Base-by-base conservation (phyloP, 2,888 invertebrate genomes). In the Drosophila longiperda region DNA sequence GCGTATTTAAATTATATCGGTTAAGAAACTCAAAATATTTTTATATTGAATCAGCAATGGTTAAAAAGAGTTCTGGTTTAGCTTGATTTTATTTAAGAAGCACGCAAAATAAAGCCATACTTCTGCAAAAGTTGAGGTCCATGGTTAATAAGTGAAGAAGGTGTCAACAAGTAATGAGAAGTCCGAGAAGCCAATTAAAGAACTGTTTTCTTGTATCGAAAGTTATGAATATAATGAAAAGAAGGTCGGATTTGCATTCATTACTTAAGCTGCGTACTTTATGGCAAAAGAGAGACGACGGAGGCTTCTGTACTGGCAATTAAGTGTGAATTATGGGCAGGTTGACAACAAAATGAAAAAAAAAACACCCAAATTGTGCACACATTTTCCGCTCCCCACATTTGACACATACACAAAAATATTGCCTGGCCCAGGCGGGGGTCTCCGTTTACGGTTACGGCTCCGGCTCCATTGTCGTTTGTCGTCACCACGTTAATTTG, bases 401-500 rank as follows among this genome's bases (percentile, higher is more conserved):
- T 53, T 76, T 50, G 76, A 32, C 33, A 64, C 26, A 49, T 23
- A 49, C 42, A 60, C 23, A 49, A 23, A 52, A 66, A 55, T 53
- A 59, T 72, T 54, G 23, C 36, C 53, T 15, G 26, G 23, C 15
- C 15, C 45, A 23, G 45, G 23, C 20, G 45, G 15, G 1, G 8
- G 45, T 45, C 23, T 45, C 34, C 23, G 26, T 26, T 15, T 11
- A 20, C 7, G 45, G 20, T 32, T n/a, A 11, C 3, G 20, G 7
- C 20, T 20, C 29, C 32, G 26, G n/a, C 54, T 20, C n/a, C 4
- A 15, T 26, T 45, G 33, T 32, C 38, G 58, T 53, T 59, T 40
- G 55, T 33, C 34, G 55, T 50, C 50, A 50, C 59, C 32, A 52
- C 66, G 73, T 75, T 88, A 85, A 85, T 83, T 77, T 88, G 71